phyloP scores from a whole-genome alignment of 2,888 invertebrate genomes.

The Helicoverpa assulta region DNA sequence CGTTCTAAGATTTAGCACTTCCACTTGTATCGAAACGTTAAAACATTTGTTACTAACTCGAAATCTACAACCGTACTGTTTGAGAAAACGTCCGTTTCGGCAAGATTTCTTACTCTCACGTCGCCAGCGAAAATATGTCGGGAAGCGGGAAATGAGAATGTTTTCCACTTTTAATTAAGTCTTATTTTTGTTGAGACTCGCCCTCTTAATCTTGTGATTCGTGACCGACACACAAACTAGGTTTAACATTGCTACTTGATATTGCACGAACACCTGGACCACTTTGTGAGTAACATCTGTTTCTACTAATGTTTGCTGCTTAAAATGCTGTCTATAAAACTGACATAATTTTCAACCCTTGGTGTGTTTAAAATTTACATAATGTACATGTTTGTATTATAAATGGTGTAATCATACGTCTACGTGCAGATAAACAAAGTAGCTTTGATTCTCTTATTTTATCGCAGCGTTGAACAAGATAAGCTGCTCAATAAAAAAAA shows the following conservation, averaged over 20 bases:
- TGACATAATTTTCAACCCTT: constrained; percentile 44
- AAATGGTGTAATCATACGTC: constrained; percentile 40
- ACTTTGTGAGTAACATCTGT: constrained; percentile 51
- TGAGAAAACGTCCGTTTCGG: constrained; percentile 64
- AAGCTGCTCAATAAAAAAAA: constrained; percentile 49
- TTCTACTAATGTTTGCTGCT: constrained; percentile 50
- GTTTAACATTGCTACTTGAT: constrained; percentile 51
- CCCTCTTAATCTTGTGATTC: constrained; percentile 71
- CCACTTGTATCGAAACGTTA: constrained; percentile 83
- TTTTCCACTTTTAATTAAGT: constrained; percentile 79
- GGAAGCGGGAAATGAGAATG: constrained; percentile 65
- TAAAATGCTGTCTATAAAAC: constrained; percentile 48
- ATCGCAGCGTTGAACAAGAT: constrained; percentile 54
- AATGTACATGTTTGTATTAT: constrained; percentile 37
- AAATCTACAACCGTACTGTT: constrained; percentile 72
- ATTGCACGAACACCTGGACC: constrained; percentile 44
- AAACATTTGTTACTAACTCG: constrained; percentile 82
- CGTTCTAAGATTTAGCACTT: constrained; percentile 81
- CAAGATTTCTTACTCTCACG: constrained; percentile 69
- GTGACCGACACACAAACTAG: constrained; percentile 77
- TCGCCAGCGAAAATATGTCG: constrained; percentile 66
- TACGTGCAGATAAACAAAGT: constrained; percentile 15
- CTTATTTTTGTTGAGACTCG: constrained; percentile 73
- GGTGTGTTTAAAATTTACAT: constrained; percentile 49
- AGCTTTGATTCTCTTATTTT: constrained; percentile 50